Evolutionary conservation across 2,113 vertebrate species (phyloP), one percentile per base, ranked within the genome.

Genomic region (Catharus bicknelli): DNA sequence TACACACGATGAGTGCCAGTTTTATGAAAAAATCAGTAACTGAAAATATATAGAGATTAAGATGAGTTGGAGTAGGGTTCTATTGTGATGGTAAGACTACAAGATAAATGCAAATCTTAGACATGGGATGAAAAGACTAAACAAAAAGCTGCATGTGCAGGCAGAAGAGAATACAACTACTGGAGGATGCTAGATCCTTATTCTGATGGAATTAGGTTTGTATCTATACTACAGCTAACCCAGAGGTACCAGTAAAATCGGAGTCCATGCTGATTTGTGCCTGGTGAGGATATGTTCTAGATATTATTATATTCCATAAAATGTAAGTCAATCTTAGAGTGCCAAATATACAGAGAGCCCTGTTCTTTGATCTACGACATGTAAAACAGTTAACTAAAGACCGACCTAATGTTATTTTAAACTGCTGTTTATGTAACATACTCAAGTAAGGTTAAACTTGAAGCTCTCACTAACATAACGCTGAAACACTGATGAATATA

Each of bases 291-390:
- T 40, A 61, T 3, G 30, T 38, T 30, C 27, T 30, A 18, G 30
- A 10, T 25, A 23, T 38, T 30, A 75, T 47, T 29, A 75, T 59
- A 61, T 23, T 59, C 22, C 59, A n/a, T 40, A 61, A 90, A 79
- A 83, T 19, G 1, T 4, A 76, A 68, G 29, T 13, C 7, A 5
- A 53, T 72, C 16, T 32, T 36, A 11, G 11, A 43, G 8, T 80
- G 40, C 7, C 34, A 72, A 51, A 51, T 25, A 73, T 2, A 68
- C 0, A 0, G 38, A 84, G 0, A 83, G 7, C 1, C 5, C 50
- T 16, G 13, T 66, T 74, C 50, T 83, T 72, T 69, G 45, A 73
- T 38, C 29, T 51, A 18, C 42, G 38, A 57, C 22, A 80, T 0
- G 0, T 59, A 59, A 57, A 83, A 57, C 8, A 77, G 12, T 73